Conservation (phyloP, 2,113 vertebrate genomes). For the Oriolus oriolus region DNA sequence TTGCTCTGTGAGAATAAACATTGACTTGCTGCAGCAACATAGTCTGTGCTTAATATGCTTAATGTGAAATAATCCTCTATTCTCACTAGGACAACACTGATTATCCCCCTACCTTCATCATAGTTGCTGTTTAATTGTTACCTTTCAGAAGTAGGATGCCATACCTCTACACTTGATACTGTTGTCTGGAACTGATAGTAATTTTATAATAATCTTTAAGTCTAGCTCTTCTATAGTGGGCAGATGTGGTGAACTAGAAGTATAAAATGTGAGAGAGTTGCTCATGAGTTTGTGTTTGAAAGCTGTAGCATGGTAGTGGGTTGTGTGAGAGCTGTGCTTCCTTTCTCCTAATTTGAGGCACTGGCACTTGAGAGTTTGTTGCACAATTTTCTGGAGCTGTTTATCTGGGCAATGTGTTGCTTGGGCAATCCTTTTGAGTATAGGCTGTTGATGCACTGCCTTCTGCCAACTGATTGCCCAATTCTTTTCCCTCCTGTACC, state of each 20-base stretch:
- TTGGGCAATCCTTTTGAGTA: neutral
- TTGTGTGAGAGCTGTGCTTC: neutral
- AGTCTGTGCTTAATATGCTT: neutral
- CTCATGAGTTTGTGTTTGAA: neutral
- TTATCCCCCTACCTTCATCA: neutral
- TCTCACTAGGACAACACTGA: neutral
- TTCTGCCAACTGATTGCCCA: conserved; percentile 8
- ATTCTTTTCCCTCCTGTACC: neutral
- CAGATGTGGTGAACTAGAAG: neutral
- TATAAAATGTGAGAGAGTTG: neutral
- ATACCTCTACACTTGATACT: neutral
- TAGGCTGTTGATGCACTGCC: neutral
- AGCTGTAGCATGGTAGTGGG: neutral
- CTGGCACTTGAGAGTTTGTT: neutral
- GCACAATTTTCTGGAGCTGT: neutral
- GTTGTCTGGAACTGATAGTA: neutral
- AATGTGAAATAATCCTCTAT: neutral
- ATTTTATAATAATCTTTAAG: neutral
- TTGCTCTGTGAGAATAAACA: neutral
- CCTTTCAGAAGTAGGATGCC: neutral
- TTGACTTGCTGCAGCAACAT: neutral
- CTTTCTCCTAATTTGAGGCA: neutral
- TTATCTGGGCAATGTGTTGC: neutral
- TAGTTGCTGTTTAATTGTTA: neutral
- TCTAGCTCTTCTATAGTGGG: neutral